Base-by-base conservation (phyloP, 2,888 invertebrate species). In the Andrena marginata region DNA sequence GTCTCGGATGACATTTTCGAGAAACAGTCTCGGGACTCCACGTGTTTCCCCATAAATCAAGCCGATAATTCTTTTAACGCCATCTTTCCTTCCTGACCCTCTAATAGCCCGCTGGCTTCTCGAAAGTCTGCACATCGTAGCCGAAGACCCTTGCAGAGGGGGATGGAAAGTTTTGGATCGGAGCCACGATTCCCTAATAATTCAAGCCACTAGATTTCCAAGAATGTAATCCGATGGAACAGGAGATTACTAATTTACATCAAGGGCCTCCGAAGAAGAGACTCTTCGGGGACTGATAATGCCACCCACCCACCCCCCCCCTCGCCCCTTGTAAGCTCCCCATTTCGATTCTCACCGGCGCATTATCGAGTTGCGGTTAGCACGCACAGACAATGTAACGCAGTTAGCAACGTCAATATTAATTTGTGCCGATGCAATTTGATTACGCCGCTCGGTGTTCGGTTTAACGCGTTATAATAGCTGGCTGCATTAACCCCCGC, bases 371-470 rank as follows among this genome's bases (percentile, higher is more conserved):
- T 76, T 65, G 56, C 69, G 60, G 76, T 82, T 76, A 80, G 76
- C 80, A 74, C 67, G 74, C 75, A 56, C 79, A 75, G 85, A 80
- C 82, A 74, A 75, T 81, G 67, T 83, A 82, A 86, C 59, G 51
- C 77, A 70, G 77, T 86, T 86, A 83, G 71, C 35, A 78, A 74
- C 83, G 85, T 86, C 86, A 83, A 86, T 86, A 85, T 85, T 85
- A 85, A 86, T 85, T 85, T 83, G 80, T 72, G 80, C 70, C 76
- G 77, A 83, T 81, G 80, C 77, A 85, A 86, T 86, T 85, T 80
- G 80, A 78, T 85, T 73, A 76, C 62, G 72, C 64, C 63, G 29
- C 70, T 56, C 65, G 82, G 62, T 74, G 70, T 62, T 65, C 71
- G 64, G 20, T 71, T 72, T 83, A 77, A 77, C 77, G 63, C 65